Evolutionary conservation across 2,113 vertebrate species (phyloP).

Genomic region (Numida meleagris): DNA sequence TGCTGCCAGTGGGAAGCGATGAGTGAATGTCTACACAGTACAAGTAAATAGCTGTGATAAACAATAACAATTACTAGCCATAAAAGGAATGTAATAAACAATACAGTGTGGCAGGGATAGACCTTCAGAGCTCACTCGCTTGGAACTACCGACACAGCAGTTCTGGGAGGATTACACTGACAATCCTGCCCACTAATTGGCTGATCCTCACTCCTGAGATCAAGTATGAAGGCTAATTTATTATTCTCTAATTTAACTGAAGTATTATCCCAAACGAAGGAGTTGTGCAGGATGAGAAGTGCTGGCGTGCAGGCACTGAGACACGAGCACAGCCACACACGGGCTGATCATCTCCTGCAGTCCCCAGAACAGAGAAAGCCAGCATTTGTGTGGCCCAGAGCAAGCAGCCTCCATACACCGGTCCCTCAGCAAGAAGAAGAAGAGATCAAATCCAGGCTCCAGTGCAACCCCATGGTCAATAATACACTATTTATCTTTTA

Average conservation of each 20-base stretch:
- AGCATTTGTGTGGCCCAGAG: fast-evolving
- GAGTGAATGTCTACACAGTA: background rate
- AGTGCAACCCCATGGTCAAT: background rate
- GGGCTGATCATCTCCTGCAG: fast-evolving
- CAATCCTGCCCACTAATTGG: background rate
- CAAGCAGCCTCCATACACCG: background rate
- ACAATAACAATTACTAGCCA: background rate
- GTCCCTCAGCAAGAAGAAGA: background rate
- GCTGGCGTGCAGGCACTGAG: background rate
- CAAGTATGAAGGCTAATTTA: background rate
- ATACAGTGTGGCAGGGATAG: background rate
- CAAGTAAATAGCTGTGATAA: background rate
- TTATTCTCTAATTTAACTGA: background rate
- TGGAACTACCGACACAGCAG: background rate
- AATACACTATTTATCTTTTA: background rate
- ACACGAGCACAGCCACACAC: background rate
- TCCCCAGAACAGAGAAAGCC: background rate
- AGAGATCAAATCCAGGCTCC: background rate
- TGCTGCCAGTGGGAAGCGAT: background rate
- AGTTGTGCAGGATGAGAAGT: background rate
- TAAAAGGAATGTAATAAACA: background rate
- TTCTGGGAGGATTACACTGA: background rate
- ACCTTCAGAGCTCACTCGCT: background rate
- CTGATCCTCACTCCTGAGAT: background rate
- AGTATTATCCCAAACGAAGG: background rate